Evolutionary conservation across 2,797 vertebrate species (phyloP).

Genomic region (Cossypha polioptera): DNA sequence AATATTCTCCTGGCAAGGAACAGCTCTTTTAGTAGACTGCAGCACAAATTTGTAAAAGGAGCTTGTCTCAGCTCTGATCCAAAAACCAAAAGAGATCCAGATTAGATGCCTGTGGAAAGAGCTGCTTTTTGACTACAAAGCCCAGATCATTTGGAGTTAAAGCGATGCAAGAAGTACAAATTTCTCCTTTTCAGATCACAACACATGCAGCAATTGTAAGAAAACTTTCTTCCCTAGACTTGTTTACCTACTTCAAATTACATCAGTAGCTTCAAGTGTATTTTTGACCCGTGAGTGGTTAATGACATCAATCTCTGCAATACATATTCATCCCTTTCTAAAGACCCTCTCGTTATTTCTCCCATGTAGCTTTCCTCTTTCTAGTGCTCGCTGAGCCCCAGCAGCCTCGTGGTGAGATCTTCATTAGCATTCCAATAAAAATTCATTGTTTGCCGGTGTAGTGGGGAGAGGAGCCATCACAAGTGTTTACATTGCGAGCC

Average conservation of each 20-base stretch:
- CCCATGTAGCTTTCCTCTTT: neutral
- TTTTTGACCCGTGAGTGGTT: constrained; percentile 37
- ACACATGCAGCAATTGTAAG: neutral
- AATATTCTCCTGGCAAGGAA: constrained; percentile 60
- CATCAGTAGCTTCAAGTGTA: neutral
- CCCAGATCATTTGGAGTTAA: neutral
- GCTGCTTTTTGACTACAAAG: neutral
- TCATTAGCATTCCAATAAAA: constrained; percentile 58
- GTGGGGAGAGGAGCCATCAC: constrained; percentile 14
- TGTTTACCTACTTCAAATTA: constrained; percentile 43
- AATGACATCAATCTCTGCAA: constrained; percentile 23
- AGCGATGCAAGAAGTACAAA: neutral
- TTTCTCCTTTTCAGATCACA: neutral
- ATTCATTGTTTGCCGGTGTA: constrained; percentile 3
- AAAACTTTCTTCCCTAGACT: neutral
- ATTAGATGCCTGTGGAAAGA: constrained; percentile 14
- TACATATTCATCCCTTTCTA: neutral
- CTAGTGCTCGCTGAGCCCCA: neutral
- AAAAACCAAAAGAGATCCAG: constrained; percentile 9
- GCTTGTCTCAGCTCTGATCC: constrained; percentile 52
- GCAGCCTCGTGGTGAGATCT: constrained; percentile 17
- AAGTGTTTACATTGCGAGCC: constrained; percentile 38
- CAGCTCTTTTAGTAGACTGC: constrained; percentile 44
- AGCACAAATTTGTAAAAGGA: constrained; percentile 45
- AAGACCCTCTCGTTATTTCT: neutral